Conservation (phyloP, 2,888 invertebrate species). For the Agrenia bidenticulata region DNA sequence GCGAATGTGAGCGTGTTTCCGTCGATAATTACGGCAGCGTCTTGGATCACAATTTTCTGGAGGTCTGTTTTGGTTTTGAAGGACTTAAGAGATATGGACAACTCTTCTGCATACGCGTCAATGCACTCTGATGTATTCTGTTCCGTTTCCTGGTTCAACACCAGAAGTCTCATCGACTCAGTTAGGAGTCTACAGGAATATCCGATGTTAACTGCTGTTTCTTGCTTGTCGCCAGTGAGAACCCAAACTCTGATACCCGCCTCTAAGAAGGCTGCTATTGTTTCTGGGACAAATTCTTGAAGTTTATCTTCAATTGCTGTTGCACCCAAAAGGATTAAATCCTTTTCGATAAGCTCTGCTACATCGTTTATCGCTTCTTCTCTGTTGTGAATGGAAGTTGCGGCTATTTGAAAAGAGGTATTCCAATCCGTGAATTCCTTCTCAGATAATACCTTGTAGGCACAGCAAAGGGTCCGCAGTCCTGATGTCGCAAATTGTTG, state of each 20-base stretch:
- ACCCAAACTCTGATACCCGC: slow-evolving; percentile 98
- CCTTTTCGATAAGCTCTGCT: slow-evolving; percentile 86
- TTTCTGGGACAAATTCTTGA: slow-evolving; percentile 91
- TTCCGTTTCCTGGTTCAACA: background rate
- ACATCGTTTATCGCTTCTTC: slow-evolving; percentile 88
- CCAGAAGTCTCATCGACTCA: background rate
- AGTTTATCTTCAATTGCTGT: slow-evolving; percentile 98
- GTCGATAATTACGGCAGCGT: slow-evolving; percentile 89
- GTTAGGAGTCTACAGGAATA: slow-evolving; percentile 74
- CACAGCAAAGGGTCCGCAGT: slow-evolving; percentile 90
- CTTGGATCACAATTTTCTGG: slow-evolving; percentile 58
- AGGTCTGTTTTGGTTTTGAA: background rate
- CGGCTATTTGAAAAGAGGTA: slow-evolving; percentile 80
- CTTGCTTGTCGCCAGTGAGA: slow-evolving; percentile 98
- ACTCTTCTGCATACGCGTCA: background rate
- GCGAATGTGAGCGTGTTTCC: slow-evolving; percentile 92
- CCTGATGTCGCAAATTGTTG: slow-evolving; percentile 90
- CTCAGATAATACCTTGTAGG: slow-evolving; percentile 75
- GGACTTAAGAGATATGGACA: background rate
- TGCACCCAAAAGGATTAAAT: slow-evolving; percentile 84
- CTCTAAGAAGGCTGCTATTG: slow-evolving; percentile 84
- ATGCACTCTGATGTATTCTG: slow-evolving; percentile 4
- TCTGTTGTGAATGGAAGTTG: slow-evolving; percentile 76
- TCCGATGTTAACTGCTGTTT: slow-evolving; percentile 99
- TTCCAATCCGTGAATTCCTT: slow-evolving; percentile 81